These are phyloP conservation scores for Sisyra nigra DNA, from an alignment of 2,888 invertebrate genomes.

Conservation along the genomic window DNA sequence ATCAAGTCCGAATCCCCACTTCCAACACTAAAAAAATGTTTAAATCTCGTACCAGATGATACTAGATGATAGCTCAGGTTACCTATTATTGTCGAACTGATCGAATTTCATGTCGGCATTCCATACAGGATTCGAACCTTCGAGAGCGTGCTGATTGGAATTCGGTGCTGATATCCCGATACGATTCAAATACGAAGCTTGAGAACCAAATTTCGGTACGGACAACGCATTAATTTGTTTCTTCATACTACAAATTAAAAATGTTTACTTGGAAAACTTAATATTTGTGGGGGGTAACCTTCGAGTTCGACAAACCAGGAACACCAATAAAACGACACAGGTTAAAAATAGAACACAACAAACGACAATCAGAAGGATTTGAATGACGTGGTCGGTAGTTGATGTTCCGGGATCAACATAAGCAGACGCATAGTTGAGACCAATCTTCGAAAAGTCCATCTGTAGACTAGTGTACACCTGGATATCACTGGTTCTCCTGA, in stretches of 20 bases:
- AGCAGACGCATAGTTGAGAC: constrained; percentile 13
- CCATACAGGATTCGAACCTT: constrained; percentile 57
- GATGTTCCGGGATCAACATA: constrained; percentile 12
- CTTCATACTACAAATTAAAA: constrained; percentile 30
- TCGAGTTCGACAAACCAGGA: constrained; percentile 37
- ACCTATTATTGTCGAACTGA: constrained; percentile 38
- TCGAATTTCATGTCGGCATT: constrained; percentile 34
- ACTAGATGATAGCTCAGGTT: too few relatives aligned
- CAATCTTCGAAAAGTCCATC: constrained; percentile 13
- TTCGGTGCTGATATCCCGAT: constrained; percentile 38
- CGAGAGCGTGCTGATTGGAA: constrained; percentile 51
- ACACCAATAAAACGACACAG: constrained; percentile 32
- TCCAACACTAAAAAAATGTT: constrained; percentile 30
- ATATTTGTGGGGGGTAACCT: too few relatives aligned
- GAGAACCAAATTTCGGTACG: constrained; percentile 44
- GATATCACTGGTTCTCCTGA: not conserved
- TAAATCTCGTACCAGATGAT: too few relatives aligned
- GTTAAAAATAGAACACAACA: constrained; percentile 35
- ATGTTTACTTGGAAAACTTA: constrained; percentile 4
- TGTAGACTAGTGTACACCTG: constrained; percentile 10
- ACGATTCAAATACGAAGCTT: constrained; percentile 41
- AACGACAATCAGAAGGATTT: constrained; percentile 34
- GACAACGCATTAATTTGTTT: constrained; percentile 43
- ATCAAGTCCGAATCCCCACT: constrained; percentile 49
- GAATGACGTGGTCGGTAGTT: constrained; percentile 25